Evolutionary conservation across 2,888 invertebrate species (phyloP).

Genomic region (Leucophenga montana): DNA sequence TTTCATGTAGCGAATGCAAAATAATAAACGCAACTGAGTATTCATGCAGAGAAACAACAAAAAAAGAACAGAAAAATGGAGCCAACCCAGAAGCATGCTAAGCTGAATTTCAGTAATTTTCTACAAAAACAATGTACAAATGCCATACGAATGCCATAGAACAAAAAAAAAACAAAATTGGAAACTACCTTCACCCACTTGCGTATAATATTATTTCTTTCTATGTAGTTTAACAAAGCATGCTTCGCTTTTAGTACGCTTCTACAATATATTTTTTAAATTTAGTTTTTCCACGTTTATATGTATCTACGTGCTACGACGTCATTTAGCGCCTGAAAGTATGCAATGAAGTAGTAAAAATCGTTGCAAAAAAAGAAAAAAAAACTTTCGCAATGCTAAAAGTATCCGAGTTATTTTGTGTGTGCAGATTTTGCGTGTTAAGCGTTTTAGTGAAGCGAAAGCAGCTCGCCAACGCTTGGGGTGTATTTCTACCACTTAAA

Average conservation of each 20-base stretch:
- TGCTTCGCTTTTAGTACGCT: too few species aligned
- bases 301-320: constrained; percentile 53
- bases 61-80: not conserved
- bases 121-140: constrained; percentile 30
- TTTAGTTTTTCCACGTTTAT: too few species aligned
- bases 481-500: too few species aligned
- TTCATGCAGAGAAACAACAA: constrained; percentile 25
- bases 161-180: constrained; percentile 24
- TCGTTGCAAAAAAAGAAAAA: too few species aligned
- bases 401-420: too few species aligned
- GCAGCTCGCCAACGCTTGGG: too few species aligned
- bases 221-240: not conserved
- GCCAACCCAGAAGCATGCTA: constrained; percentile 13
- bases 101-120: too few species aligned
- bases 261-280: too few species aligned
- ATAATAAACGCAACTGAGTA: constrained; percentile 35
- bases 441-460: too few species aligned
- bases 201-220: constrained; percentile 40
- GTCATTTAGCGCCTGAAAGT: constrained; percentile 57
- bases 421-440: too few species aligned
- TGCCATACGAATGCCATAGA: not conserved
- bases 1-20: constrained; percentile 1
- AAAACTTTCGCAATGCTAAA: too few species aligned
- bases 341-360: constrained; percentile 33
- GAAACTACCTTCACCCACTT: constrained; percentile 57